phyloP scores from a whole-genome alignment of 2,888 invertebrate species.

The Campaea margaritaria region DNA sequence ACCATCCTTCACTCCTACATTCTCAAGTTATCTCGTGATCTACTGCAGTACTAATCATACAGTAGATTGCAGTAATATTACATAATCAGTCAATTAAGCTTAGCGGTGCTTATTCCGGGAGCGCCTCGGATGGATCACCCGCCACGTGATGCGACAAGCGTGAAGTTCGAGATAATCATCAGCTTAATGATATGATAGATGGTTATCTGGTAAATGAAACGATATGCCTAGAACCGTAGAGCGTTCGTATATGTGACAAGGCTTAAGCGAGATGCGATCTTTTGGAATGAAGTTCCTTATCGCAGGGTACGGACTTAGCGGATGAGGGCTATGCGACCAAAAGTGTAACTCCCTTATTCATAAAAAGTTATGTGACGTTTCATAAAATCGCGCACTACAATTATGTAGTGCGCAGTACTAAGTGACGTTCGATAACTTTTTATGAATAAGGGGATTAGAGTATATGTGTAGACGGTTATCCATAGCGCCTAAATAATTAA shows the following conservation, averaged over 20 bases:
- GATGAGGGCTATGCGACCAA: too few relatives aligned
- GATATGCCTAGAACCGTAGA: neutral
- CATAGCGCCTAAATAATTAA: too few relatives aligned
- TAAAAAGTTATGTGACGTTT: too few relatives aligned
- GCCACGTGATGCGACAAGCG: conserved; percentile 16
- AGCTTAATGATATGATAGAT: neutral
- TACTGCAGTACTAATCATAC: neutral
- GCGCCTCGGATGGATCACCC: conserved; percentile 1
- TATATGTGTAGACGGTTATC: too few relatives aligned
- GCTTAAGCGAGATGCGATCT: neutral
- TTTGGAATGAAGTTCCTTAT: too few relatives aligned
- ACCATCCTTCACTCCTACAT: conserved; percentile 1
- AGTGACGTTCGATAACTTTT: too few relatives aligned
- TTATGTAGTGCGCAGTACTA: too few relatives aligned
- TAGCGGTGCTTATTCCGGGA: conserved; percentile 18
- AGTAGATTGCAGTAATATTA: conserved; percentile 11
- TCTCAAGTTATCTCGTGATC: conserved; percentile 9
- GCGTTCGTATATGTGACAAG: neutral
- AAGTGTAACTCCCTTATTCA: too few relatives aligned
- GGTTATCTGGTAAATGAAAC: neutral
- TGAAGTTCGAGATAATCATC: conserved; percentile 11
- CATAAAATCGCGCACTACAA: too few relatives aligned
- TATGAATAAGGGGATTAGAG: too few relatives aligned
- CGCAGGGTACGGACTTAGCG: too few relatives aligned
- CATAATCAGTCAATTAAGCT: conserved; percentile 25